Evolutionary conservation across 53 echinoderm and acorn worm species (phyloP).

Genomic region (Henricia sp.): DNA sequence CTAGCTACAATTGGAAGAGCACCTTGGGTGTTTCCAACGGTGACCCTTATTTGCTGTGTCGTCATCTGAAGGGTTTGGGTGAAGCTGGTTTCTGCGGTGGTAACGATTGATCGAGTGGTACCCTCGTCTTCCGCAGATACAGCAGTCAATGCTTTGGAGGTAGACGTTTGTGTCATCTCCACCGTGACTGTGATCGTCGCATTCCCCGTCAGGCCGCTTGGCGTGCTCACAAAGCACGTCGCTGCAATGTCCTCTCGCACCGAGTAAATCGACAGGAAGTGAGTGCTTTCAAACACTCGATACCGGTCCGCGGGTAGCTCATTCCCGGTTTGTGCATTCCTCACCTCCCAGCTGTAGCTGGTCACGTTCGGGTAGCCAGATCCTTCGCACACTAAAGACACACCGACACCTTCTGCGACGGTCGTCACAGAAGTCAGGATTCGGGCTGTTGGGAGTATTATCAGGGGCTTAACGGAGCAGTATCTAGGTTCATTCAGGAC

Average conservation of each 20-base stretch:
- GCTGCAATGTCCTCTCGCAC: conserved; percentile 11
- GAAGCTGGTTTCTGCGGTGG: too few species aligned
- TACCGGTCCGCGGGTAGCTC: conserved; percentile 3
- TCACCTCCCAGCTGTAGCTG: conserved; percentile 9
- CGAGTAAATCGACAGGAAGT: neutral
- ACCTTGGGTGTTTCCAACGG: neutral
- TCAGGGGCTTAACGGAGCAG: conserved; percentile 48
- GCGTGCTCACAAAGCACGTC: conserved; percentile 14
- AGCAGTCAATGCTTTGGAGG: too few species aligned
- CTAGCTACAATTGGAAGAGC: neutral
- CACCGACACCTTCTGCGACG: neutral
- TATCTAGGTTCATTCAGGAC: neutral
- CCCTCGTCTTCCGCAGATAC: too few species aligned
- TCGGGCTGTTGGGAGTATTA: conserved; percentile 23
- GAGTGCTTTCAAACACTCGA: too few species aligned
- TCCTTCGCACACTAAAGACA: conserved; percentile 17
- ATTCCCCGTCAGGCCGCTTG: conserved; percentile 8
- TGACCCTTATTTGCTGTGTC: too few species aligned
- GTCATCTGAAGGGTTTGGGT: too few species aligned
- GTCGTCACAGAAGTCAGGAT: neutral
- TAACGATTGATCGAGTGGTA: too few species aligned
- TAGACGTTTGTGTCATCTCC: neutral
- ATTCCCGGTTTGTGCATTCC: neutral
- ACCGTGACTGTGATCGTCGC: neutral
- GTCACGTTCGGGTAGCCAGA: neutral